Percentiles rank a stretch among this genome's conserved stretches.
phyloP scores from a whole-genome alignment of 2,113 vertebrate genomes.

The Strix aluco region DNA sequence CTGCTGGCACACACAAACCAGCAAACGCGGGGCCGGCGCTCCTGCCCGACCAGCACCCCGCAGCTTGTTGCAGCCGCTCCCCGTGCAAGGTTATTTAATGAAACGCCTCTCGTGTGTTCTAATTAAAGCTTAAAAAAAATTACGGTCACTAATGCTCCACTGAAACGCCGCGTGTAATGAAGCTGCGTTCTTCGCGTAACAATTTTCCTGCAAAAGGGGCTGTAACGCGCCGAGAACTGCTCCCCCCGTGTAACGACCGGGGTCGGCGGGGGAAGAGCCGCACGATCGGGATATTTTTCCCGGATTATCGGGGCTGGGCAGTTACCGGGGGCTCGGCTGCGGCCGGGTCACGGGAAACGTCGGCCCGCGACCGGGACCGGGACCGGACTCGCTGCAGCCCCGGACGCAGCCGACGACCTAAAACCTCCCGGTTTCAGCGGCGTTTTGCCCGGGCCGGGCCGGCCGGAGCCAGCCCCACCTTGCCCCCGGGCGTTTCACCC shows the following conservation, averaged over 20 bases:
- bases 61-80: not conserved
- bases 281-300: not conserved
- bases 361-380: not conserved
- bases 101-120: not conserved
- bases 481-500: not conserved
- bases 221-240: not conserved
- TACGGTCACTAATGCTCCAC: not conserved
- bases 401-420: too few relatives aligned
- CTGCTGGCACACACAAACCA: not conserved
- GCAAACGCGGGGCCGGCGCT: too few relatives aligned
- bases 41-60: not conserved
- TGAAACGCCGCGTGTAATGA: not conserved
- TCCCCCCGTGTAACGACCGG: not conserved
- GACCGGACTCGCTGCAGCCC: not conserved
- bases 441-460: not conserved
- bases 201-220: not conserved
- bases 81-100: not conserved
- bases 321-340: not conserved
- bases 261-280: not conserved
- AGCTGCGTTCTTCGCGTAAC: not conserved
- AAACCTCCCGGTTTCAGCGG: not conserved
- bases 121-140: constrained; percentile 40
- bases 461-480: too few relatives aligned
- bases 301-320: not conserved
- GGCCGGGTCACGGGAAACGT: not conserved